These are phyloP conservation scores for Cryptus viduatorius DNA, from an alignment of 2,888 invertebrate species.

Conservation along the genomic window DNA sequence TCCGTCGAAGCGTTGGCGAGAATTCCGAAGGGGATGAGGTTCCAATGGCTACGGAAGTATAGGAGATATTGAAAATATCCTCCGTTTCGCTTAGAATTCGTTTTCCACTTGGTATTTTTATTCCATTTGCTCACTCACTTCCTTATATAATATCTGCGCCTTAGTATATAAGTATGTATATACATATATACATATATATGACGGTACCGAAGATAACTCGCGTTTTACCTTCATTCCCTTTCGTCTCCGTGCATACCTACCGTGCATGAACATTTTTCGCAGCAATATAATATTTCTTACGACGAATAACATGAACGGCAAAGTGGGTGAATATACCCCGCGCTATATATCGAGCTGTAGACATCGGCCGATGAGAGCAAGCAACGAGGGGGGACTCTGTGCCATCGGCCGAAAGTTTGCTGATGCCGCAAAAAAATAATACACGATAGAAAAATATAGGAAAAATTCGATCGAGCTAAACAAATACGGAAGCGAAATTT, in stretches of 20 bases:
- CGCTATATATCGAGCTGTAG: neutral
- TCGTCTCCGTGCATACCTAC: slow-evolving; percentile 42
- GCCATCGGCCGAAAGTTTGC: slow-evolving; percentile 7
- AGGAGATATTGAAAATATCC: slow-evolving; percentile 81
- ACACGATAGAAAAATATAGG: neutral
- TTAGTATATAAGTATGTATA: slow-evolving; percentile 4
- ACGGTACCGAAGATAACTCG: slow-evolving; percentile 18
- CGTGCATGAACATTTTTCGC: slow-evolving; percentile 40
- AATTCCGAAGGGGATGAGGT: slow-evolving; percentile 68
- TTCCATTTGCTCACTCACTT: slow-evolving; percentile 13
- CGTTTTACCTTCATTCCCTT: slow-evolving; percentile 44
- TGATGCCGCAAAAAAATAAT: slow-evolving; percentile 18
- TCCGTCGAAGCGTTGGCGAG: slow-evolving; percentile 42
- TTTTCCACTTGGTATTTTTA: slow-evolving; percentile 46
- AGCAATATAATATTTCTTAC: slow-evolving; percentile 33
- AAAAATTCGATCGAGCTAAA: neutral
- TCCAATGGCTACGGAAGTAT: slow-evolving; percentile 78
- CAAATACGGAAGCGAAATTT: neutral
- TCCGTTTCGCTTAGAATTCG: slow-evolving; percentile 68
- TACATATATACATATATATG: neutral
- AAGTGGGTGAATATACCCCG: slow-evolving; percentile 37
- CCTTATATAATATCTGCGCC: neutral
- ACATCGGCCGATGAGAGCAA: slow-evolving; percentile 4
- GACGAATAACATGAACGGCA: slow-evolving; percentile 19
- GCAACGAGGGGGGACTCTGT: neutral